These are phyloP conservation scores for Dolichomitus sp. DNA, from an alignment of 2,888 invertebrate species.

Conservation along the genomic window DNA sequence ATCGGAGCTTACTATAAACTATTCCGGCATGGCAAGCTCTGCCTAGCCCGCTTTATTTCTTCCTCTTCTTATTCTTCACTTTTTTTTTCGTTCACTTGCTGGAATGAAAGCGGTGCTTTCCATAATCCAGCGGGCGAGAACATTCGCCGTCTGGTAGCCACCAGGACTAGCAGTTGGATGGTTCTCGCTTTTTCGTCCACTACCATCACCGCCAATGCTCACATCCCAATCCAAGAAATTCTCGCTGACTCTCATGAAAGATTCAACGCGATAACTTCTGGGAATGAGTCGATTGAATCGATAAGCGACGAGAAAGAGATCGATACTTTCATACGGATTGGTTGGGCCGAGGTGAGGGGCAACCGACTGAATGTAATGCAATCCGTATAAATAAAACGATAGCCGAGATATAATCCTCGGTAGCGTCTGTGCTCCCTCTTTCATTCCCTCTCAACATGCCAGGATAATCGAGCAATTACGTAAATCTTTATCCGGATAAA, in stretches of 20 bases:
- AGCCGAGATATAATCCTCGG: constrained; percentile 62
- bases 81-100: constrained; percentile 38
- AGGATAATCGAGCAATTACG: constrained; percentile 67
- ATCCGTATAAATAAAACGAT: constrained; percentile 68
- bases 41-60: constrained; percentile 34
- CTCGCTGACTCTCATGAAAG: constrained; percentile 57
- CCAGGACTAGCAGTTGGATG: constrained; percentile 36
- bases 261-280: constrained; percentile 62
- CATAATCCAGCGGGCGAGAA: constrained; percentile 56
- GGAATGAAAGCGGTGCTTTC: constrained; percentile 58
- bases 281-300: constrained; percentile 67
- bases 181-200: constrained; percentile 47
- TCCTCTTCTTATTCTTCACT: neutral
- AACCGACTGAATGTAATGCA: constrained; percentile 59
- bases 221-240: constrained; percentile 48
- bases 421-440: constrained; percentile 49
- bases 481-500: constrained; percentile 70
- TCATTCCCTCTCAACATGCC: constrained; percentile 45
- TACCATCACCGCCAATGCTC: constrained; percentile 8
- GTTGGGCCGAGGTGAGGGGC: neutral
- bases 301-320: constrained; percentile 43
- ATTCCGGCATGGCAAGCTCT: constrained; percentile 42
- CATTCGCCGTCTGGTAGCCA: constrained; percentile 26
- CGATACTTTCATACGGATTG: constrained; percentile 28
- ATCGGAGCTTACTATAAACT: constrained; percentile 61